A percentile compares a stretch with the other conserved stretches of the same genome.
Conservation (phyloP, 2,113 vertebrate genomes). For the Mola mola region DNA sequence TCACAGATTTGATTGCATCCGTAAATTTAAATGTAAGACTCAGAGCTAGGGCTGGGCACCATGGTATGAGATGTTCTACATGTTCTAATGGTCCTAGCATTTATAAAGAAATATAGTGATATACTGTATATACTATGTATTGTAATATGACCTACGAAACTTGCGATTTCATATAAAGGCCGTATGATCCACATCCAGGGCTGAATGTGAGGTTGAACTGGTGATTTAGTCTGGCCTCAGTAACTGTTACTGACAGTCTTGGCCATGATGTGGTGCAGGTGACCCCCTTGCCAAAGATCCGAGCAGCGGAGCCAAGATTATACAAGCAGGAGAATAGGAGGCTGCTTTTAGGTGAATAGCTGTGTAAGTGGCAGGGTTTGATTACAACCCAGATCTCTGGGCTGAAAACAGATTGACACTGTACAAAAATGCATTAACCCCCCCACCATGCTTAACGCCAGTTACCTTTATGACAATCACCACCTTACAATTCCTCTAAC, state of each 20-base stretch:
- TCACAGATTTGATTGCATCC: not conserved
- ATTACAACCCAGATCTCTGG: constrained; percentile 77
- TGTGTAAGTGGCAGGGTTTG: constrained; percentile 78
- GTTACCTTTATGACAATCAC: constrained; percentile 59
- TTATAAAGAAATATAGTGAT: too few relatives aligned
- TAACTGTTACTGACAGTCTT: constrained; percentile 5
- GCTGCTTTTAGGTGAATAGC: constrained; percentile 72
- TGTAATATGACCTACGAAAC: too few relatives aligned
- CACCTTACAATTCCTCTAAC: constrained; percentile 41
- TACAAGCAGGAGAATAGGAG: constrained; percentile 73
- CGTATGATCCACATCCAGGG: too few relatives aligned
- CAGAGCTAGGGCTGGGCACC: too few relatives aligned
- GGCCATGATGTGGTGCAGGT: constrained; percentile 30
- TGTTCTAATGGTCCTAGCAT: too few relatives aligned
- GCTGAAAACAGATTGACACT: constrained; percentile 69
- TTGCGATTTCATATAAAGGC: too few relatives aligned
- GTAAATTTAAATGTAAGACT: not conserved
- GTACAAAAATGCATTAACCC: constrained; percentile 70
- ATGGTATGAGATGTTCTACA: too few relatives aligned
- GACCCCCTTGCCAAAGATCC: constrained; percentile 52
- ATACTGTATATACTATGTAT: too few relatives aligned
- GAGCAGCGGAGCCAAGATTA: constrained; percentile 45
- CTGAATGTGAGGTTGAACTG: not conserved
- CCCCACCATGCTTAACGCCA: constrained; percentile 61
- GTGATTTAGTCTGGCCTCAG: not conserved